Conservation (phyloP, 2,797 vertebrate genomes). For the Emys orbicularis region DNA sequence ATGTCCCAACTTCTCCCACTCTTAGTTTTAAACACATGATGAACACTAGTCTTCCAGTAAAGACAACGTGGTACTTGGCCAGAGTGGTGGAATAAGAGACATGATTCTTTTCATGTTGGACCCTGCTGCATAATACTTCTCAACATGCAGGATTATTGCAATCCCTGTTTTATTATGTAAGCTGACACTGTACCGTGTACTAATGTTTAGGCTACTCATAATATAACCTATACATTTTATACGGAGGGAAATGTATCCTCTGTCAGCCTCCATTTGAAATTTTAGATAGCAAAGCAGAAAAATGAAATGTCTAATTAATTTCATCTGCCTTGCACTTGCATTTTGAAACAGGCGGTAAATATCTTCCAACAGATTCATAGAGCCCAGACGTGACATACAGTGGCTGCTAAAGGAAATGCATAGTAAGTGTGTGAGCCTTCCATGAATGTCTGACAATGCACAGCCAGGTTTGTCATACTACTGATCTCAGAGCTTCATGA, state of each 20-base stretch:
- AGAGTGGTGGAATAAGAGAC: slow-evolving; percentile 56
- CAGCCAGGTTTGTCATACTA: slow-evolving; percentile 45
- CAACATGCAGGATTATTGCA: slow-evolving; percentile 55
- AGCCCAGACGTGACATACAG: slow-evolving; percentile 10
- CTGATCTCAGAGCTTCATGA: slow-evolving; percentile 13
- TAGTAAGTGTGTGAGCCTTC: slow-evolving; percentile 35
- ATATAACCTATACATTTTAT: slow-evolving; percentile 39
- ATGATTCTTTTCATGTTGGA: slow-evolving; percentile 62
- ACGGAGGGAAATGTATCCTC: slow-evolving; percentile 36
- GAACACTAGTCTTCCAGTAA: slow-evolving; percentile 71
- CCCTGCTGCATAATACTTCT: slow-evolving; percentile 60
- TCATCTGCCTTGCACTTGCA: slow-evolving; percentile 50
- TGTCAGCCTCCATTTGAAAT: background rate
- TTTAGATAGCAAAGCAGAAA: slow-evolving; percentile 10
- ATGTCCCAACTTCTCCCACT: slow-evolving; percentile 62
- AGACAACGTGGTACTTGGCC: slow-evolving; percentile 68
- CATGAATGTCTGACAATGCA: background rate
- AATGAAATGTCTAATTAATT: slow-evolving; percentile 52
- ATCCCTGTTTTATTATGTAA: slow-evolving; percentile 57
- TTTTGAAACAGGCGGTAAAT: slow-evolving; percentile 40
- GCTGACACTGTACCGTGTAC: slow-evolving; percentile 26
- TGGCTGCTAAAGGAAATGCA: slow-evolving; percentile 27
- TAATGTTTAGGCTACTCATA: slow-evolving; percentile 62
- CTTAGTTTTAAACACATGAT: slow-evolving; percentile 69
- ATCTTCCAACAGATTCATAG: slow-evolving; percentile 12